Evolutionary conservation across 2,113 vertebrate species (phyloP), one percentile per base, ranked within the genome.

Genomic region (Gallinago undulata): DNA sequence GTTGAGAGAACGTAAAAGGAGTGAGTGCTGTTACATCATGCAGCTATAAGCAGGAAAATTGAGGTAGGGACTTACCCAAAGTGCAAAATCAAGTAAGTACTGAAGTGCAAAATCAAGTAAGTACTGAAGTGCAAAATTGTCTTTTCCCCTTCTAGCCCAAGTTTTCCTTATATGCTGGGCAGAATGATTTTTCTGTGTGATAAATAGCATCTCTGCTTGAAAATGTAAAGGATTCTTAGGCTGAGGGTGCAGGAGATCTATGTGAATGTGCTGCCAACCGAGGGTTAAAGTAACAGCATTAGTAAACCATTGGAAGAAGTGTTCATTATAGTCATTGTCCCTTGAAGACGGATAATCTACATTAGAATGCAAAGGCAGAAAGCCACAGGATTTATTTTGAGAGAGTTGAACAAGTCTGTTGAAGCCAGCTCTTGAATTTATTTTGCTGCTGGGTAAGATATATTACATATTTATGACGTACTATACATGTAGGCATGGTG

Each of bases 21-120:
- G 59, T 1, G 23, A 21, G 5, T n/a, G 53, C 13, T 6, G 16
- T 51, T 75, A 6, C 1, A 1, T 7, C 6, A 11, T 1, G 7
- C 55, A 41, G 16, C 3, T 13, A 2, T 33, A 25, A 22, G n/a
- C 48, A 63, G 45, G 43, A 13, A 67, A 25, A 70, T 21, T 25
- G 64, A 43, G 67, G 41, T 8, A 22, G 3, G 5, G 39, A 22
- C 39, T 25, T 64, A 5, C 3, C n/a, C 25, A 15, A 30, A 64
- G 70, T 31, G 13, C n/a, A 45, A 23, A 57, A 30, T n/a, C 21
- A n/a, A 63, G 45, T 69, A 77, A 84, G 81, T 89, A 62, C 22
- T 19, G 47, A 74, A 43, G 56, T 41, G 16, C 18, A 53, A 48
- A 75, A 11, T n/a, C 21, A n/a, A 63, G 45, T 69, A 77, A 84